These are phyloP conservation scores for Notarius quadriscutis DNA, from an alignment of 2,113 vertebrate species.

Conservation along the genomic window DNA sequence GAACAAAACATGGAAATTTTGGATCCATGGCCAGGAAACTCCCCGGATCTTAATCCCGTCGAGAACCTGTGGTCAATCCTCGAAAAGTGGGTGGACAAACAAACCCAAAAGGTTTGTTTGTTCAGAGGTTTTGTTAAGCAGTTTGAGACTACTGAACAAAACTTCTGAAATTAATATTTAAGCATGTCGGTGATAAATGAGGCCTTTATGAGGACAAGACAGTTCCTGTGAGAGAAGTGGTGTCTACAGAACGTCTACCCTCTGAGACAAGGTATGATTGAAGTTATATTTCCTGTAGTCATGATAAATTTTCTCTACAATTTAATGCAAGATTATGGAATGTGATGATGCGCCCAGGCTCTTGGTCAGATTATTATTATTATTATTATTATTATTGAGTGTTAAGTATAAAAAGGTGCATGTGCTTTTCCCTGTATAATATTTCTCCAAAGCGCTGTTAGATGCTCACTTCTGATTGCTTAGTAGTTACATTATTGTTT, in stretches of 20 bases:
- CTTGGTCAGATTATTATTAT: too few species aligned
- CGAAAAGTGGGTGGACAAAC: too few species aligned
- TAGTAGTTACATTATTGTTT: background rate
- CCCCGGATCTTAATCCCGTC: too few species aligned
- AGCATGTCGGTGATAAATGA: conserved; percentile 59
- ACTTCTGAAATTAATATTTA: conserved; percentile 17
- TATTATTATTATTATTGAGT: too few species aligned
- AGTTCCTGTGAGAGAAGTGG: background rate
- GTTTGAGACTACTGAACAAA: background rate
- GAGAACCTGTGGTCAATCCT: too few species aligned
- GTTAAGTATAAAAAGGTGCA: too few species aligned
- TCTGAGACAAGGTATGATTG: background rate
- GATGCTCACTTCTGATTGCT: background rate
- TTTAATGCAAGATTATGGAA: background rate
- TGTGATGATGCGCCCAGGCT: background rate
- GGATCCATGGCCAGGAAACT: too few species aligned
- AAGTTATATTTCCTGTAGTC: background rate
- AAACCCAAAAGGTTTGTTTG: too few species aligned
- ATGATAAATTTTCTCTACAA: background rate
- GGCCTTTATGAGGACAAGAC: background rate
- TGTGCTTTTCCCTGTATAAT: too few species aligned
- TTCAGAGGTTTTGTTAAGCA: too few species aligned
- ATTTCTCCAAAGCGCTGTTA: background rate
- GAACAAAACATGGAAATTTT: too few species aligned
- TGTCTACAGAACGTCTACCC: background rate